These are phyloP conservation scores for Drosophila ambigua DNA, from an alignment of 1,140 invertebrate genomes.

Conservation along the genomic window DNA sequence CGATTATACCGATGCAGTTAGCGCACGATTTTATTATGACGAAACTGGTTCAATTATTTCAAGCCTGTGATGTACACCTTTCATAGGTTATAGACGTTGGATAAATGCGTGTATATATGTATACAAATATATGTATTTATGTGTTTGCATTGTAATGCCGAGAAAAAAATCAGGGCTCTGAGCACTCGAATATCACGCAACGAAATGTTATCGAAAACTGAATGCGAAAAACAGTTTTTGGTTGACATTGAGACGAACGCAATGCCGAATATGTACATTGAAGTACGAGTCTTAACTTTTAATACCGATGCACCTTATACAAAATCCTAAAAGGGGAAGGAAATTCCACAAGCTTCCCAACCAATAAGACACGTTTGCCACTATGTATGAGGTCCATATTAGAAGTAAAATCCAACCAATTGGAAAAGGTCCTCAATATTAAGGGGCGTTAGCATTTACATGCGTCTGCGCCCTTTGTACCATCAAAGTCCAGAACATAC, in stretches of 20 bases:
- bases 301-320: conserved; percentile 5
- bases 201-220: conserved; percentile 54
- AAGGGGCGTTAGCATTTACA: neutral
- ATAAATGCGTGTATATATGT: neutral
- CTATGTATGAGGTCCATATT: neutral
- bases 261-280: neutral
- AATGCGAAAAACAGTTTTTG: conserved; percentile 45
- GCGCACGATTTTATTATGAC: no score
- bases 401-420: conserved; percentile 7
- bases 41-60: no score
- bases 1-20: no score
- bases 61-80: no score
- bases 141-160: no score
- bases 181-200: conserved; percentile 44
- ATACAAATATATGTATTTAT: no score
- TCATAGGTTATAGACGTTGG: no score
- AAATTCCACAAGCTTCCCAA: neutral
- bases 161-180: conserved; percentile 10
- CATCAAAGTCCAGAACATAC: neutral
- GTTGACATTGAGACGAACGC: conserved; percentile 26
- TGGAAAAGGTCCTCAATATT: neutral
- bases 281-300: no score
- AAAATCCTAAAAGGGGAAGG: neutral
- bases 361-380: conserved; percentile 2
- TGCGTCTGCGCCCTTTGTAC: conserved; percentile 1